Conservation (phyloP, 1,140 invertebrate genomes). For the Cydia splendana region DNA sequence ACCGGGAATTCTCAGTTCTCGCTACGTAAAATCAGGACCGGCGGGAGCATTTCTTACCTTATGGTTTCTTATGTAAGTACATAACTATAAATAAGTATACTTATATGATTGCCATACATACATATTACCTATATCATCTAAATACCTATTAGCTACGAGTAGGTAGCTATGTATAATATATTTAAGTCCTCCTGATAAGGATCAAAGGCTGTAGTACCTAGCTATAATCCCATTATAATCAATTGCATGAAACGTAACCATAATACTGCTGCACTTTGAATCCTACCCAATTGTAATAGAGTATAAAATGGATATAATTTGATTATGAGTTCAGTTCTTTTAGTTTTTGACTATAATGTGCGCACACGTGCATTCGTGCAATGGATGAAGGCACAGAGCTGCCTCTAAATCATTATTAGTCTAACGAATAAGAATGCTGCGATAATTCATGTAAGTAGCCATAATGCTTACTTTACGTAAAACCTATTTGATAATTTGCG, state of each 20-base stretch:
- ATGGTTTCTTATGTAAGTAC: too few relatives aligned
- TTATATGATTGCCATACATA: too few relatives aligned
- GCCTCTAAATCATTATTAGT: slow-evolving; percentile 15
- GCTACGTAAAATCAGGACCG: too few relatives aligned
- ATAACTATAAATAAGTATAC: too few relatives aligned
- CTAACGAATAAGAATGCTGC: background rate
- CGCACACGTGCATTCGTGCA: slow-evolving; percentile 10
- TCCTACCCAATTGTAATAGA: background rate
- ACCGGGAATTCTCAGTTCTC: too few relatives aligned
- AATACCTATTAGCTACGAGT: too few relatives aligned
- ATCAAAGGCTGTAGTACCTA: too few relatives aligned
- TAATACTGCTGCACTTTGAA: background rate
- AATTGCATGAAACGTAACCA: background rate
- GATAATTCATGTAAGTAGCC: background rate
- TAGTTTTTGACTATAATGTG: background rate
- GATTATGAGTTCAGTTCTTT: background rate
- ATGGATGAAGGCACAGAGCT: slow-evolving; percentile 12
- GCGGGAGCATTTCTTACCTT: too few relatives aligned
- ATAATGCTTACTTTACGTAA: background rate
- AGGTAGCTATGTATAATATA: too few relatives aligned
- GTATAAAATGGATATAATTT: background rate
- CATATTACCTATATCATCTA: too few relatives aligned
- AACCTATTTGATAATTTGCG: slow-evolving; percentile 1
- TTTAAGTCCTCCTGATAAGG: too few relatives aligned
- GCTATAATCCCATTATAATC: background rate